Evolutionary conservation across 2,888 invertebrate species (phyloP), one percentile per base, ranked within the genome.

Genomic region (Eilema griseolum): DNA sequence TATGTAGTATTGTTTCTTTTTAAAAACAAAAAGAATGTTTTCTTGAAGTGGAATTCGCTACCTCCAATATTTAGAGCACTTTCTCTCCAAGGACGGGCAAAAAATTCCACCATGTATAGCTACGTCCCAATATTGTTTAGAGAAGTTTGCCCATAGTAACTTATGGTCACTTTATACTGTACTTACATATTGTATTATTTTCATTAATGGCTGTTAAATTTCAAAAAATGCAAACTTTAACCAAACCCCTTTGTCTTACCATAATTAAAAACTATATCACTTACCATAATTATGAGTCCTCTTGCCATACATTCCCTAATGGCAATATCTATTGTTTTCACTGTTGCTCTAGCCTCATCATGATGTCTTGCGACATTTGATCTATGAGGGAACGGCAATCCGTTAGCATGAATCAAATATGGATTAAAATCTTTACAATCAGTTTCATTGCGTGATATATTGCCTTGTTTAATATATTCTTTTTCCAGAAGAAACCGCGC

Each of bases 231-330:
- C n/a, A n/a, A n/a, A n/a, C n/a, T n/a, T n/a, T n/a, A n/a, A n/a
- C n/a, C n/a, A n/a, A n/a, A n/a, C n/a, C n/a, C n/a, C n/a, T 46
- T 46, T 7, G 5, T 20, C 20, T 20, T 3, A 20, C 10, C 7
- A n/a, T n/a, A 20, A 41, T n/a, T 52, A 52, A 8, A 3, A 8
- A 52, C n/a, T 20, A 20, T 20, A 41, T 41, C 12, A 41, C 52
- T 52, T 52, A 95, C 95, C 92, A 93, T 90, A 28, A 92, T 84
- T 69, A 95, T 87, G 2, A 94, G 76, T 76, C 92, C 91, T 78
- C 94, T 89, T 3, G 89, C 83, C 78, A 94, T 89, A 69, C 90
- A 93, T 80, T 95, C 95, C 64, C 84, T 90, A 20, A 95, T 90
- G 24, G 92, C 92, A 74, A 92, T 93, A 72, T 94, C 92, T 63